phyloP scores from a whole-genome alignment of 2,797 vertebrate species.

The Gymnoscopelus braueri region DNA sequence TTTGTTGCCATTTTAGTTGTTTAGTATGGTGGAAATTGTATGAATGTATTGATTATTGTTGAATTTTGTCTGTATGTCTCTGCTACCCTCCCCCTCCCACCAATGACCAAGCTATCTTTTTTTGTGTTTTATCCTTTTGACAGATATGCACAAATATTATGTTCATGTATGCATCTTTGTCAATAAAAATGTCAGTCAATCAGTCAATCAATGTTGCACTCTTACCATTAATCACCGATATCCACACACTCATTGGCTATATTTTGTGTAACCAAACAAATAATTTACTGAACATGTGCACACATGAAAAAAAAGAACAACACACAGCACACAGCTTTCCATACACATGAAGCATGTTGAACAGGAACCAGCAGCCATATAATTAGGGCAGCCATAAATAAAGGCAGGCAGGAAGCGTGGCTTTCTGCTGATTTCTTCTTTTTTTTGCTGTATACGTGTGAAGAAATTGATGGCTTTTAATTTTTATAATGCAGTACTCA shows the following conservation, averaged over 20 bases:
- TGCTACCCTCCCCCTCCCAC: too few relatives aligned
- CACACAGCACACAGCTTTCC: conserved; percentile 45
- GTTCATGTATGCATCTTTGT: too few relatives aligned
- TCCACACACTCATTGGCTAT: conserved; percentile 23
- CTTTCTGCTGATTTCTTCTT: conserved; percentile 60
- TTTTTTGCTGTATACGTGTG: conserved; percentile 5
- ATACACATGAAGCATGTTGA: conserved; percentile 26
- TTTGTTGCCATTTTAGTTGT: too few relatives aligned
- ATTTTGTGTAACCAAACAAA: conserved; percentile 35
- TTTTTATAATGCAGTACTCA: conserved; percentile 41
- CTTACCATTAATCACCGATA: too few relatives aligned
- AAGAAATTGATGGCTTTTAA: conserved; percentile 54
- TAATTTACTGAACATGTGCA: conserved; percentile 30
- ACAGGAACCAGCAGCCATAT: conserved; percentile 47
- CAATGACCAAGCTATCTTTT: too few relatives aligned
- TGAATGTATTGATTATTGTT: too few relatives aligned
- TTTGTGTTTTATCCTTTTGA: too few relatives aligned
- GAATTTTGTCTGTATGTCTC: too few relatives aligned
- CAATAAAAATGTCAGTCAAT: too few relatives aligned
- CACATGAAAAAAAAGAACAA: conserved; percentile 21
- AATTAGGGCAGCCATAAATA: conserved; percentile 68
- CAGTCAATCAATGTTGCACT: too few relatives aligned
- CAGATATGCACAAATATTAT: too few relatives aligned
- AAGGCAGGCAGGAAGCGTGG: conserved; percentile 47
- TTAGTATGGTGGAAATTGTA: too few relatives aligned